Conservation (phyloP, 2,888 invertebrate genomes). For the Halocaridina rubra region DNA sequence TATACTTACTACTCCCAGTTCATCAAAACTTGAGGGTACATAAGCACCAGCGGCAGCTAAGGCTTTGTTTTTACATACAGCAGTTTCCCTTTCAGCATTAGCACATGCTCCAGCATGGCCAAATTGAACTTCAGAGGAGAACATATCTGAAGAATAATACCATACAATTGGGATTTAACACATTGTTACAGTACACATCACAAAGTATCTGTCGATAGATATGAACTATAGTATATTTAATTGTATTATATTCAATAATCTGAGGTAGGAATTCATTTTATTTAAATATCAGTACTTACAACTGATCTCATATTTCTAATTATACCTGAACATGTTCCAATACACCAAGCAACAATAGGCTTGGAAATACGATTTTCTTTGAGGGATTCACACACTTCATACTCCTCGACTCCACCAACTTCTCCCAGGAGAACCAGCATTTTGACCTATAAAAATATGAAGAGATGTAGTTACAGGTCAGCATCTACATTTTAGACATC, state of each 20-base stretch:
- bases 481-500: too few species aligned
- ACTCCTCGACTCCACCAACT: constrained; percentile 98
- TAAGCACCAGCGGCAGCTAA: constrained; percentile 84
- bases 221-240: too few species aligned
- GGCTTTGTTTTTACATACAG: constrained; percentile 89
- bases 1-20: constrained; percentile 77
- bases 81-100: constrained; percentile 92
- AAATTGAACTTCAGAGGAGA: constrained; percentile 92
- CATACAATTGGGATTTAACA: neutral
- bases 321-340: constrained; percentile 81
- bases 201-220: too few species aligned
- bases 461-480: too few species aligned
- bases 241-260: too few species aligned
- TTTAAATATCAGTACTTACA: too few species aligned
- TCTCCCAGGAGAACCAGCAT: constrained; percentile 96
- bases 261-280: too few species aligned
- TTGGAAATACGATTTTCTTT: constrained; percentile 85
- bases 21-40: constrained; percentile 94
- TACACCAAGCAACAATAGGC: constrained; percentile 98
- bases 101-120: constrained; percentile 99
- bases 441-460: constrained; percentile 83
- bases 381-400: constrained; percentile 92
- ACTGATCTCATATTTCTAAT: too few species aligned
- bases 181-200: too few species aligned
- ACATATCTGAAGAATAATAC: constrained; percentile 76